Evolutionary conservation across 2,797 vertebrate genomes (phyloP).

Genomic region (Oreortyx pictus): DNA sequence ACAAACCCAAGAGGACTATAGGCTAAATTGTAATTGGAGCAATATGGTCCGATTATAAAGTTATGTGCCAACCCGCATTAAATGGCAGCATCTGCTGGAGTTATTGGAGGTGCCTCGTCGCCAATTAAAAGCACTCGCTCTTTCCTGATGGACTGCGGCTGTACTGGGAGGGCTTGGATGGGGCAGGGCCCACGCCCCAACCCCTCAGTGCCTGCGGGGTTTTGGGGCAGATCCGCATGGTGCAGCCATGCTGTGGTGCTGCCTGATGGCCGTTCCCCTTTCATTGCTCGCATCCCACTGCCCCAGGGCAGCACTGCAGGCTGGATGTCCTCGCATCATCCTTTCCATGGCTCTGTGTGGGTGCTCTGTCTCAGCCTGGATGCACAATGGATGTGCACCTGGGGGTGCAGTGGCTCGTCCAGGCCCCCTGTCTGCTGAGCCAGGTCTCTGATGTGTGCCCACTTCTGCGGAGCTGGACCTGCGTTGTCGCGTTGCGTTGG

Average conservation of each 20-base stretch:
- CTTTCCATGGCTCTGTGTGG: neutral
- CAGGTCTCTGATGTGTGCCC: neutral
- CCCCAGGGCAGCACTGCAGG: neutral
- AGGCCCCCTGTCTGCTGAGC: neutral
- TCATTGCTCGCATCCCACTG: too few species aligned
- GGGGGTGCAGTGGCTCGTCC: too few species aligned
- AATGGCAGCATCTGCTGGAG: conserved; percentile 79
- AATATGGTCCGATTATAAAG: conserved; percentile 75
- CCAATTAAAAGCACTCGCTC: conserved; percentile 67
- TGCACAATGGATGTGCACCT: neutral
- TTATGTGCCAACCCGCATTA: conserved; percentile 68
- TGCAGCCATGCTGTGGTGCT: neutral
- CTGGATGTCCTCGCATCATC: neutral
- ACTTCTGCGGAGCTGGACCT: neutral
- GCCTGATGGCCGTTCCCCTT: neutral
- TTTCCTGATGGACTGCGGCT: conserved; percentile 59
- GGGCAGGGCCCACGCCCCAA: neutral
- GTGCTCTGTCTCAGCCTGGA: neutral
- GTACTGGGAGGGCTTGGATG: conserved; percentile 25
- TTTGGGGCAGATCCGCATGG: neutral
- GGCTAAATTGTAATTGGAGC: conserved; percentile 78
- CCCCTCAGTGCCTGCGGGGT: neutral
- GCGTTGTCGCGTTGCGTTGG: neutral
- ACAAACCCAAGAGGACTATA: conserved; percentile 48
- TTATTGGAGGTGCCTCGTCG: conserved; percentile 71